Base-by-base conservation (phyloP, 92 coral and sea anemone species). In the Metridium senile region DNA sequence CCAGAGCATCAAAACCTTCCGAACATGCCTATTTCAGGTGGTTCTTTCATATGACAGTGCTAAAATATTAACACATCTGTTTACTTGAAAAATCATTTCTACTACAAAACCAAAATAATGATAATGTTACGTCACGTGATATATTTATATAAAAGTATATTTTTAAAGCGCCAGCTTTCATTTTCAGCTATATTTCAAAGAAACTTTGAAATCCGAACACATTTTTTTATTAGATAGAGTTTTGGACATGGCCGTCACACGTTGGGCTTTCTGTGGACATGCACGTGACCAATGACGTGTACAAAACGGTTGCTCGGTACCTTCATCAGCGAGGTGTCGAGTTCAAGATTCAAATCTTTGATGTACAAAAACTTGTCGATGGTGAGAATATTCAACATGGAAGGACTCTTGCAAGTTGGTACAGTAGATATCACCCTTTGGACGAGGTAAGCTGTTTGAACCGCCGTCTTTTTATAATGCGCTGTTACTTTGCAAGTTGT, bases 241-340 rank as follows among this genome's bases (percentile, higher is more conserved):
- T 88, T 77, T 91, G 97, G 97, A 81, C 81, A 62, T 71, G 81
- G 26, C 97, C 97, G 0, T 78, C 82, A 2, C 74, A 72, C 30
- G 74, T 62, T 34, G 85, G 87, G 23, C 73, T 77, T 18, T 79
- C 90, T 23, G 97, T 91, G 57, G 97, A 91, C 72, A 78, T 91
- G 68, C 93, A 88, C 76, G 82, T 88, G 57, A 58, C 84, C 13
- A 74, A 79, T 11, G 57, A 66, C 9, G 85, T 68, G 8, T 91
- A 88, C 79, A 85, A 70, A 30, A 63, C 46, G 28, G 33, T 91
- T 34, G 89, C 97, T 1, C 66, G 58, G 26, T 76, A 63, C 47
- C 83, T 91, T 4, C 79, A 80, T 7, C 58, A 68, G 39, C 58
- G 69, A 19, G 61, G 56, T n/a, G 66, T 91, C 23, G 66, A 49